Base-by-base conservation (phyloP, 1,140 invertebrate species). In the Linepithema humile region DNA sequence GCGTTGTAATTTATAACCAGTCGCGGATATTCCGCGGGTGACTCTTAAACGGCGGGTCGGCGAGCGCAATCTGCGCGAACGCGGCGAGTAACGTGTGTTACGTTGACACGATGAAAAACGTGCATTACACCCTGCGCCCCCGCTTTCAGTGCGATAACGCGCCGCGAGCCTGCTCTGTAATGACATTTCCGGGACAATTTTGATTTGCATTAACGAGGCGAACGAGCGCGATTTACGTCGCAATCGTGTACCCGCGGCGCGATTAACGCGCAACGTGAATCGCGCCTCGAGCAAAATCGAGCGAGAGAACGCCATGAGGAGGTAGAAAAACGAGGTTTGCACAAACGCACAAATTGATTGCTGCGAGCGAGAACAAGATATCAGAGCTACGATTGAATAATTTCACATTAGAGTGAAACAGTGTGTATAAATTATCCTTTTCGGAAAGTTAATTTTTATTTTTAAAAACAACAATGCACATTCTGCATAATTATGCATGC, bases 111-210 rank as follows among this genome's bases (percentile, higher is more conserved):
- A 65, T 65, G 74, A 77, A 77, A 77, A 77, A 77, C 74, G 74
- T 53, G n/a, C n/a, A 40, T 77, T 50, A 60, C 57, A 23, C 40
- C n/a, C n/a, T 1, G 53, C 35, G 5, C 48, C 2, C 23, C 1
- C n/a, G n/a, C n/a, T n/a, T n/a, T n/a, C n/a, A n/a, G 45, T 3
- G 69, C 53, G 70, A 74, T 74, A 74, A 74, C 70, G 53, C 53
- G 50, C 53, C 50, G 32, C 69, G 50, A 57, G 17, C 59, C 64
- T 20, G 45, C 40, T 15, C 26, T 62, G 74, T 77, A 77, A 77
- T 77, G 74, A 77, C 74, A 65, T 77, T 77, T 77, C 74, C 74
- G 74, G 74, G 43, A 77, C 74, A 77, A 77, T 77, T 77, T 77
- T 77, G 74, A 77, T 77, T 77, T 77, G 74, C 74, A 77, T 77